Evolutionary conservation across 2,888 invertebrate genomes (phyloP).

Genomic region (Empis stercorea): DNA sequence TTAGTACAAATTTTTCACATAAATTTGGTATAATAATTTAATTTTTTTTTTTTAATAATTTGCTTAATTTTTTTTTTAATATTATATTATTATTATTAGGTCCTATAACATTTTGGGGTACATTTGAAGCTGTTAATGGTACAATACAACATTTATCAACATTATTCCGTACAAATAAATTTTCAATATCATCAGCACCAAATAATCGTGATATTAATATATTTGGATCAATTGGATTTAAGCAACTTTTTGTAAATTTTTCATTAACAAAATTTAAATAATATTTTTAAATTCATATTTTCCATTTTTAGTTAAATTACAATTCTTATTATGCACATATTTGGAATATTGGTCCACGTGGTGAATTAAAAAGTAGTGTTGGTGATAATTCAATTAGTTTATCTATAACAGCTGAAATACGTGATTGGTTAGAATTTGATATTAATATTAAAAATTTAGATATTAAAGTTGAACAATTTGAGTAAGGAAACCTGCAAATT

Average conservation of each 20-base stretch:
- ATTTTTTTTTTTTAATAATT: background rate
- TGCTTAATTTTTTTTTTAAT: background rate
- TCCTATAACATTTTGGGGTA: slow-evolving; percentile 5
- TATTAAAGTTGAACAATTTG: slow-evolving; percentile 3
- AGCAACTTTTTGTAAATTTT: background rate
- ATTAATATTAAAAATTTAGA: slow-evolving; percentile 1
- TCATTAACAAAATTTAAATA: background rate
- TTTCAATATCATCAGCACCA: background rate
- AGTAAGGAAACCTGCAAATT: background rate
- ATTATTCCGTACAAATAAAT: slow-evolving; percentile 1
- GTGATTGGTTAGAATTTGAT: background rate
- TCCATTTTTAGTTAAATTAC: slow-evolving; percentile 1
- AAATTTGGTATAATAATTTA: slow-evolving; percentile 3
- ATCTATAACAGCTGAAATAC: background rate
- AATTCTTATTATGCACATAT: slow-evolving; percentile 2
- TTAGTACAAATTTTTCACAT: slow-evolving; percentile 5
- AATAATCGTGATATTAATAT: background rate
- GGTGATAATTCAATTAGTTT: slow-evolving; percentile 2
- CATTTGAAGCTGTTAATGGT: slow-evolving; percentile 4
- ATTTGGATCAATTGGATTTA: slow-evolving; percentile 5
- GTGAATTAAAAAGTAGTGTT: slow-evolving; percentile 1
- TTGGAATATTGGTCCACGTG: slow-evolving; percentile 6
- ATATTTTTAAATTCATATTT: too few species aligned
- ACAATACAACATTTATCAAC: slow-evolving; percentile 2
- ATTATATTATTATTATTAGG: slow-evolving; percentile 2